phyloP scores from a whole-genome alignment of 2,113 vertebrate genomes.

The Gymnogyps californianus region DNA sequence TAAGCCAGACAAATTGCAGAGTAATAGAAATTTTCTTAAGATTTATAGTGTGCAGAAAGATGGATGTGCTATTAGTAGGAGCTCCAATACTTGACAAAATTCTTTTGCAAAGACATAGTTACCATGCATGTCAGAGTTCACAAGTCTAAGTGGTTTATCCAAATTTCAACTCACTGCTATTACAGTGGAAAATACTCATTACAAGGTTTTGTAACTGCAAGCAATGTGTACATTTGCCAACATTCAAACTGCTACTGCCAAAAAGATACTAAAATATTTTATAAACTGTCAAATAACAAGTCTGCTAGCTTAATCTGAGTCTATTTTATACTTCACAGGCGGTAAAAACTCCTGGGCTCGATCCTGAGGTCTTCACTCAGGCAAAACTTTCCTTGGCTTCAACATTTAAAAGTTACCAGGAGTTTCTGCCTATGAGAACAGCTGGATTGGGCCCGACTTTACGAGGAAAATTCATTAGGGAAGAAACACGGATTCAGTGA shows the following conservation, averaged over 20 bases:
- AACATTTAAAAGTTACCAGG: background rate
- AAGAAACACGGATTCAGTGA: background rate
- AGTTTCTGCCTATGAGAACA: accelerated
- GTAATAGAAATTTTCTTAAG: conserved; percentile 90
- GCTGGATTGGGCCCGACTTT: background rate
- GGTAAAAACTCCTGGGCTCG: conserved; percentile 56
- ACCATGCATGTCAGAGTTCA: conserved; percentile 82
- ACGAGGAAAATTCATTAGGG: background rate
- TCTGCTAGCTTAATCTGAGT: conserved; percentile 79
- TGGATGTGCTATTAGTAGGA: conserved; percentile 86
- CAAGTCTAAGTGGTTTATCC: conserved; percentile 82
- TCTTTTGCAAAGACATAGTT: conserved; percentile 82
- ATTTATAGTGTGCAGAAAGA: conserved; percentile 87
- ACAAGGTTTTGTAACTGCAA: conserved; percentile 76
- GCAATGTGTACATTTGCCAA: conserved; percentile 75
- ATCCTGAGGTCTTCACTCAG: background rate
- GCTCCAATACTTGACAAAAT: conserved; percentile 84
- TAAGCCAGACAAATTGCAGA: conserved; percentile 90
- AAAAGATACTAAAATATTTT: conserved; percentile 84
- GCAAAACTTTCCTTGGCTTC: background rate
- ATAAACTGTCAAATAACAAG: conserved; percentile 83
- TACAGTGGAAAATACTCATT: conserved; percentile 79
- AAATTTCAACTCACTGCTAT: conserved; percentile 79
- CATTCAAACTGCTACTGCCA: conserved; percentile 79
- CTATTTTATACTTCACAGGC: conserved; percentile 71